Percentiles rank a stretch among this genome's conserved stretches.
These are phyloP conservation scores for Esox lucius DNA, from an alignment of 2,797 vertebrate species.

Conservation along the genomic window DNA sequence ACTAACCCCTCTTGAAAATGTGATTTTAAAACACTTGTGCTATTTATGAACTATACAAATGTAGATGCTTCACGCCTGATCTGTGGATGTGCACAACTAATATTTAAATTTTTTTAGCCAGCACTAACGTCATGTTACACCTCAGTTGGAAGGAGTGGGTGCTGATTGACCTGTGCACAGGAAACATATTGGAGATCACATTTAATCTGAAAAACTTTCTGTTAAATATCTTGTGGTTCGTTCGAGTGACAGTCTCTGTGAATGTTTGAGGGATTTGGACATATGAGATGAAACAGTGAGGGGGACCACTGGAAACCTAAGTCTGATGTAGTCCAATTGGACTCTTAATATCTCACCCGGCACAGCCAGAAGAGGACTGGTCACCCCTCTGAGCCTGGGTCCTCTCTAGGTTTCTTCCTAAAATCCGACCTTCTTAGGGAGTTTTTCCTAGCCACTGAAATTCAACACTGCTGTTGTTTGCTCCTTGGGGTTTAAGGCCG, in stretches of 20 bases:
- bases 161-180: no score
- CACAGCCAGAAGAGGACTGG: no score
- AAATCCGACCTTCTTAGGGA: no score
- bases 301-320: constrained; percentile 33
- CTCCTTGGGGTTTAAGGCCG: no score
- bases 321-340: constrained; percentile 47
- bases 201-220: no score
- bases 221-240: no score
- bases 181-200: no score
- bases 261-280: constrained; percentile 33
- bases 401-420: no score
- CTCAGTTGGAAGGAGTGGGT: not conserved
- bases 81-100: not conserved
- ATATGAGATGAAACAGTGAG: constrained; percentile 46
- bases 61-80: not conserved
- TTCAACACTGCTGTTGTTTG: no score
- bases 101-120: not conserved
- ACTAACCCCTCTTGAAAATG: not conserved
- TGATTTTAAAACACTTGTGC: not conserved
- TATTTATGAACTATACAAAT: not conserved
- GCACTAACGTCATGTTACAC: not conserved
- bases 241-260: constrained; percentile 9
- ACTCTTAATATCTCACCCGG: no score
- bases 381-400: no score
- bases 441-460: no score